A percentile compares a stretch with the other conserved stretches of the same genome.
These are phyloP conservation scores for Virgularia gustaviana DNA, from an alignment of 92 coral and sea anemone species.

Conservation along the genomic window DNA sequence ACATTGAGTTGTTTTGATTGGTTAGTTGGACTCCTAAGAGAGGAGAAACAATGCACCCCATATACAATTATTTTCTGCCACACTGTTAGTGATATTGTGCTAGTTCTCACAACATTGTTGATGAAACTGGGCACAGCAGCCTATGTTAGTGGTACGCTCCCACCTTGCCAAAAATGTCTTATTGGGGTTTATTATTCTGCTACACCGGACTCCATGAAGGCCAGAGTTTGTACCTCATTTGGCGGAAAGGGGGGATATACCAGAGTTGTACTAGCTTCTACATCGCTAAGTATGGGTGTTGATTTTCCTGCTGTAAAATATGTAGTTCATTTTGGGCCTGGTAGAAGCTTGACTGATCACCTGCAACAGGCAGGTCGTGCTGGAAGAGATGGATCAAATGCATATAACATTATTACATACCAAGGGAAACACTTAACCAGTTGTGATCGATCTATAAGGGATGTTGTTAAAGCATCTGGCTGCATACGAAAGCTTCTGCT, in stretches of 20 bases:
- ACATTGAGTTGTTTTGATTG: slow-evolving; percentile 45
- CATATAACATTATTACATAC: slow-evolving; percentile 35
- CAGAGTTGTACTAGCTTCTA: slow-evolving; percentile 59
- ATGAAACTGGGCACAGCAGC: slow-evolving; percentile 52
- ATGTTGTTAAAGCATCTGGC: slow-evolving; percentile 30
- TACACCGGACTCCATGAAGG: slow-evolving; percentile 50
- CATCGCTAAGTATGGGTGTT: slow-evolving; percentile 63
- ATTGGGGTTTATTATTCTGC: slow-evolving; percentile 59
- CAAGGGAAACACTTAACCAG: slow-evolving; percentile 52
- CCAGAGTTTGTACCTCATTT: slow-evolving; percentile 43
- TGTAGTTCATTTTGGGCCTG: slow-evolving; percentile 62
- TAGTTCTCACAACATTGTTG: slow-evolving; percentile 25
- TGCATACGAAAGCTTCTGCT: slow-evolving; percentile 46
- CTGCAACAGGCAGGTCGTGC: slow-evolving; percentile 64
- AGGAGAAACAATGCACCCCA: slow-evolving; percentile 37
- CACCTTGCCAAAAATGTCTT: not conserved
- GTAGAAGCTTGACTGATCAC: slow-evolving; percentile 58
- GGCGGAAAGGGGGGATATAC: slow-evolving; percentile 41
- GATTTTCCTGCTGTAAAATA: slow-evolving; percentile 62
- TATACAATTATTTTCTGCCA: slow-evolving; percentile 51
- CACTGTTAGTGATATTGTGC: slow-evolving; percentile 60
- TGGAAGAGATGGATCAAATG: slow-evolving; percentile 55
- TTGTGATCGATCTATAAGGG: slow-evolving; percentile 36
- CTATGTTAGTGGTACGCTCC: slow-evolving; percentile 34
- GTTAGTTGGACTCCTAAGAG: slow-evolving; percentile 45